These are phyloP conservation scores for Sphinx pinastri DNA, from an alignment of 2,888 invertebrate genomes.

Conservation along the genomic window DNA sequence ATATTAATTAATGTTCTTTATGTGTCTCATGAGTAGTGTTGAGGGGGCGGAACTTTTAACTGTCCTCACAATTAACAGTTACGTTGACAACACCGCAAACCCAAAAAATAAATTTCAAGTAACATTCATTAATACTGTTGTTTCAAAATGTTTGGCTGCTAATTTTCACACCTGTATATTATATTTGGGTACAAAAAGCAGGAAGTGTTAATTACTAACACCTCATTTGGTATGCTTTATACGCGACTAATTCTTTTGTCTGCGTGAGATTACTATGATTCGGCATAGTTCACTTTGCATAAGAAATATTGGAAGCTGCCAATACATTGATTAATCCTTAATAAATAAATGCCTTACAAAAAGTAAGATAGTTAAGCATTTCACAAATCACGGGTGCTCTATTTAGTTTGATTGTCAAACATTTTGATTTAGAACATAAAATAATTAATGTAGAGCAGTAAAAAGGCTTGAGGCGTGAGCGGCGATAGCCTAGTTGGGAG, in stretches of 20 bases:
- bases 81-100: background rate
- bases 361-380: background rate
- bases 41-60: no score
- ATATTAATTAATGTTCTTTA: no score
- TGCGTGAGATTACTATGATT: slow-evolving; percentile 2
- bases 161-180: background rate
- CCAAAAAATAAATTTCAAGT: background rate
- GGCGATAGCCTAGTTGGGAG: no score
- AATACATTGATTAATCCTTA: background rate
- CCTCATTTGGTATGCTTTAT: background rate
- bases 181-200: background rate
- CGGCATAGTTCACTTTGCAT: background rate
- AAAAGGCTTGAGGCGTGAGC: no score
- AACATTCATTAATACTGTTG: background rate
- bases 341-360: background rate
- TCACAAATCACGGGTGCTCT: no score
- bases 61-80: no score
- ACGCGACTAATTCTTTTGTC: background rate
- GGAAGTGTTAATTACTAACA: slow-evolving; percentile 15
- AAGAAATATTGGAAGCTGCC: background rate
- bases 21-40: no score
- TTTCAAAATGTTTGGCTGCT: background rate
- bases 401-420: background rate
- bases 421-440: background rate
- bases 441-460: no score